Base-by-base conservation (phyloP, 2,888 invertebrate genomes). In the Synergus gifuensis region DNA sequence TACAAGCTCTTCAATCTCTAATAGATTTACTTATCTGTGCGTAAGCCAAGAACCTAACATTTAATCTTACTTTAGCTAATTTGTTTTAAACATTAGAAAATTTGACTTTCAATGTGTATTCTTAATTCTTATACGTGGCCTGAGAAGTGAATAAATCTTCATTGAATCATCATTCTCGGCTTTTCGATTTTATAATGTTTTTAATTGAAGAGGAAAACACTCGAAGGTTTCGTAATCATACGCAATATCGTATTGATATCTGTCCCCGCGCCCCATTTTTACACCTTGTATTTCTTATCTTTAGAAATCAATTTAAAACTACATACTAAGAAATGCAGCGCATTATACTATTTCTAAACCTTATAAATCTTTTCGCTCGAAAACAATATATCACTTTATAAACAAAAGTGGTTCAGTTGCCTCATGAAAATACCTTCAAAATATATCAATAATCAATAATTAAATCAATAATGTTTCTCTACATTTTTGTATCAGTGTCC, bases 101-200 rank as follows among this genome's bases (percentile, higher is more conserved):
- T 73, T 73, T 14, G 49, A n/a, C 54, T 54, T 54, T 73, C 54
- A 73, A 54, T 73, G 73, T 73, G 73, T 73, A 73, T 73, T 73
- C 73, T 73, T 73, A n/a, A 54, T 73, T 73, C 73, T 73, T 54
- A 73, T 46, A 73, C 73, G 49, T 73, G 73, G 54, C 73, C 28
- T 73, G 28, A 54, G 49, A 73, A 73, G 8, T 46, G 36, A 73
- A 73, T 73, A 73, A 73, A 73, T 36, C 54, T 54, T 54, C 73
- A 36, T 54, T 73, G 11, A 73, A 73, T 73, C 67, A 67, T 73
- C 73, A 73, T 14, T 8, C 28, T 54, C n/a, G 60, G 22, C 2
- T 22, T 60, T 60, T 11, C 4, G 8, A n/a, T 60, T 22, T 22
- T 1, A 54, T 54, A 36, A 36, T 36, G 0, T 36, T 49, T 49